These are phyloP conservation scores for Diuraphis noxia DNA, from an alignment of 1,140 invertebrate genomes.

Conservation along the genomic window DNA sequence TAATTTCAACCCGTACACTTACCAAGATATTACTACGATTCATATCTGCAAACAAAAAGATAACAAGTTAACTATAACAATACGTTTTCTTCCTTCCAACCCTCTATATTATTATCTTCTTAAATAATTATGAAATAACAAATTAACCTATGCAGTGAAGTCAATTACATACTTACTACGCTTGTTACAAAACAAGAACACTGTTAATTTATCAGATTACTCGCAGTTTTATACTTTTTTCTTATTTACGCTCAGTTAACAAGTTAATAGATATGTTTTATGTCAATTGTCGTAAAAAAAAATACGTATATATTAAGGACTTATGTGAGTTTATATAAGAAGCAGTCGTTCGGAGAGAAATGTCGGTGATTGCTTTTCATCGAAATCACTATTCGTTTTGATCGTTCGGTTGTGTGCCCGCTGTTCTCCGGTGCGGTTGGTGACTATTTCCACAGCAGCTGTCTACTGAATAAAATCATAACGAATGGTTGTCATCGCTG, in stretches of 20 bases:
- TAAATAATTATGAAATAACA: not conserved
- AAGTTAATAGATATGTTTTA: not conserved
- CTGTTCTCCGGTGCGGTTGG: not conserved
- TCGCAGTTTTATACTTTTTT: not conserved
- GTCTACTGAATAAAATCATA: slow-evolving; percentile 27
- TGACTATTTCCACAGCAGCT: not conserved
- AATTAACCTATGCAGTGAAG: not conserved
- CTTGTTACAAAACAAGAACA: not conserved
- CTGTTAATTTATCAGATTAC: slow-evolving; percentile 7
- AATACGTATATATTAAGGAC: not conserved
- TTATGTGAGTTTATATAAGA: not conserved
- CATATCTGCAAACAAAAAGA: not conserved
- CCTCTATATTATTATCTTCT: not conserved
- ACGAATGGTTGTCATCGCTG: slow-evolving; percentile 17
- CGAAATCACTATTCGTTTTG: slow-evolving; percentile 12
- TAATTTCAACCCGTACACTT: not conserved
- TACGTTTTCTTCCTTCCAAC: not conserved
- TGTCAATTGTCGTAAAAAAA: slow-evolving; percentile 5
- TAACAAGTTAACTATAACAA: not conserved
- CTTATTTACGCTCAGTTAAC: not conserved
- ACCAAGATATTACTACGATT: not conserved
- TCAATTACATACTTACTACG: not conserved
- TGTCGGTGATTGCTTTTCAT: not conserved
- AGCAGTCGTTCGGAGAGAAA: not conserved
- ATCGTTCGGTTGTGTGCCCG: not conserved